Percentiles rank a stretch among this genome's conserved stretches.
Conservation (phyloP, 35 echinoderm and acorn worm species). For the Ptychodera flava region DNA sequence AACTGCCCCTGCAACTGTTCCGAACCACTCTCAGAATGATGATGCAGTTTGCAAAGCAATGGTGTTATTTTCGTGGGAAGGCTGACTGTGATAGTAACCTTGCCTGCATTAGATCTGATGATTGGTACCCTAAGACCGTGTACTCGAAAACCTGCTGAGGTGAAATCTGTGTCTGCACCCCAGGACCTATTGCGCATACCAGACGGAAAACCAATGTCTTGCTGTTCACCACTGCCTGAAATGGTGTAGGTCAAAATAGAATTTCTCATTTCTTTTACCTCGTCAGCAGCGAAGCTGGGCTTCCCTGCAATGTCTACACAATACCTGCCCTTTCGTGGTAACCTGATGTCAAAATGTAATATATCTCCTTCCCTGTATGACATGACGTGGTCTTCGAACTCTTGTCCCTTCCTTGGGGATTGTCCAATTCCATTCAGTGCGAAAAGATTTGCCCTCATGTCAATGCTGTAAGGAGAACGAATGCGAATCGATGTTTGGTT, state of each 20-base stretch:
- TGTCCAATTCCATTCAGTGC: background rate
- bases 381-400: background rate
- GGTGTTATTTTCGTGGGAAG: background rate
- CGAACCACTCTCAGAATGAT: background rate
- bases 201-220: background rate
- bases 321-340: background rate
- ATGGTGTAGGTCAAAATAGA: background rate
- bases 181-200: background rate
- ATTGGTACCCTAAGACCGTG: background rate
- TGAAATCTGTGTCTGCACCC: background rate
- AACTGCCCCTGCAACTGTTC: background rate
- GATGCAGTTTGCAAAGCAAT: background rate
- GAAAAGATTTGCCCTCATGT: background rate
- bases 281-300: background rate
- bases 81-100: background rate
- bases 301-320: background rate
- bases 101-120: background rate
- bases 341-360: background rate
- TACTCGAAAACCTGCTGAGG: background rate
- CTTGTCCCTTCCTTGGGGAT: background rate
- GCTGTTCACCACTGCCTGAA: background rate
- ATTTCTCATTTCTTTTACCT: background rate
- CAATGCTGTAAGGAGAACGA: background rate
- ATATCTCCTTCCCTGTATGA: background rate
- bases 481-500: background rate